These are phyloP conservation scores for Oligia latruncula DNA, from an alignment of 2,888 invertebrate species.

Conservation along the genomic window DNA sequence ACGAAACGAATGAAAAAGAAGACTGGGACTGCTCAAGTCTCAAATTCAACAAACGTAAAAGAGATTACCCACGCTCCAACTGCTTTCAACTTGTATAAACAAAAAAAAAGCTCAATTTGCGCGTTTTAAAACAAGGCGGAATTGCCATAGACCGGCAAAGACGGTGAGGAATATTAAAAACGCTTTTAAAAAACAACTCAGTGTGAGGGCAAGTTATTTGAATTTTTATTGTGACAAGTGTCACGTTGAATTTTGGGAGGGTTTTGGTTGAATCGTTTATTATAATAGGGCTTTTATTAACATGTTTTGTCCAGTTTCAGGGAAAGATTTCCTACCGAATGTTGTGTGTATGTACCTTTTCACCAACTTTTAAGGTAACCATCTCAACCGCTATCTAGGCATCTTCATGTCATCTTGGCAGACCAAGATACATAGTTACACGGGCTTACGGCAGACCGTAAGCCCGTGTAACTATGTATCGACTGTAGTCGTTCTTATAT, in stretches of 20 bases:
- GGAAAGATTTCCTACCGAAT: background rate
- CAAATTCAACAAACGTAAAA: slow-evolving; percentile 88
- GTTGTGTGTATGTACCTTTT: background rate
- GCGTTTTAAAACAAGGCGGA: slow-evolving; percentile 85
- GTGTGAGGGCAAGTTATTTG: slow-evolving; percentile 83
- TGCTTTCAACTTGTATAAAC: slow-evolving; percentile 89
- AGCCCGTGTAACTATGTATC: background rate
- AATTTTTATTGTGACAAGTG: slow-evolving; percentile 82
- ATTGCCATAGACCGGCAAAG: slow-evolving; percentile 86
- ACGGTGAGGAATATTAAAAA: slow-evolving; percentile 89
- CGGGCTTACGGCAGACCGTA: background rate
- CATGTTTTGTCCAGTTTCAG: background rate
- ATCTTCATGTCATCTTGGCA: background rate
- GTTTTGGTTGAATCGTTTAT: slow-evolving; percentile 28
- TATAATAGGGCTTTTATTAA: slow-evolving; percentile 13
- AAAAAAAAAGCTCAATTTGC: slow-evolving; percentile 87
- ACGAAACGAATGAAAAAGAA: slow-evolving; percentile 86
- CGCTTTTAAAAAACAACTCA: slow-evolving; percentile 85
- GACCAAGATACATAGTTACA: too few relatives aligned
- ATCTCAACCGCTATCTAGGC: background rate
- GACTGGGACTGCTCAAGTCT: slow-evolving; percentile 73
- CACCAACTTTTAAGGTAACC: background rate
- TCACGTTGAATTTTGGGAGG: slow-evolving; percentile 34
- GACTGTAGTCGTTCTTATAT: background rate
- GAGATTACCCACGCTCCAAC: slow-evolving; percentile 89